Evolutionary conservation across 2,888 invertebrate genomes (phyloP).

Genomic region (Leptinotarsa tumamoca): DNA sequence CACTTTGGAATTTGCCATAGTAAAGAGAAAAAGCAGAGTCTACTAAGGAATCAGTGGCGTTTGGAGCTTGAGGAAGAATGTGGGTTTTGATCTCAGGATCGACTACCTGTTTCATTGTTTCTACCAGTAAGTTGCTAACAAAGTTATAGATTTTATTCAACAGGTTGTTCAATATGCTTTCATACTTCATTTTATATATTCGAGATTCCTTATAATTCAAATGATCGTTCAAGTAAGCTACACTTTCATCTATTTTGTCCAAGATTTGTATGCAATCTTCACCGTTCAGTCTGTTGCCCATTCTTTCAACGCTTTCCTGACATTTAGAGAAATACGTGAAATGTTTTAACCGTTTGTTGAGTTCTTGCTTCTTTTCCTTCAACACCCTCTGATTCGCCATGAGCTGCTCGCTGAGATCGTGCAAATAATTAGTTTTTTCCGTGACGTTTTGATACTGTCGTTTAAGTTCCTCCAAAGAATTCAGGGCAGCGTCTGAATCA

Average conservation of each 20-base stretch:
- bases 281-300: conserved; percentile 66
- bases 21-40: conserved; percentile 86
- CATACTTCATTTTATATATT: conserved; percentile 84
- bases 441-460: conserved; percentile 89
- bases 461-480: conserved; percentile 78
- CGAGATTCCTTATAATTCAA: conserved; percentile 90
- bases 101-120: conserved; percentile 82
- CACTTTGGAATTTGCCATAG: conserved; percentile 95
- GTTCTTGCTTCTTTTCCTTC: conserved; percentile 82
- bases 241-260: conserved; percentile 86
- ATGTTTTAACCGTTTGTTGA: conserved; percentile 84
- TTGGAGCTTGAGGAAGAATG: conserved; percentile 51
- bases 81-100: conserved; percentile 61
- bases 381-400: conserved; percentile 89
- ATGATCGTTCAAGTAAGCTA: conserved; percentile 83
- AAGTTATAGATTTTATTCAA: conserved; percentile 84
- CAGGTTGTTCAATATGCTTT: conserved; percentile 85
- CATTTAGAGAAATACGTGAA: conserved; percentile 79
- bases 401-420: conserved; percentile 91
- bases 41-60: conserved; percentile 57
- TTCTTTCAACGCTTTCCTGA: conserved; percentile 56
- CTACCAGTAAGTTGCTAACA: conserved; percentile 80
- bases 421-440: conserved; percentile 91
- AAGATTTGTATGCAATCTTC: conserved; percentile 86
- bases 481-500: conserved; percentile 67